Base-by-base conservation (phyloP, 2,797 vertebrate species). In the Mastacembelus armatus region DNA sequence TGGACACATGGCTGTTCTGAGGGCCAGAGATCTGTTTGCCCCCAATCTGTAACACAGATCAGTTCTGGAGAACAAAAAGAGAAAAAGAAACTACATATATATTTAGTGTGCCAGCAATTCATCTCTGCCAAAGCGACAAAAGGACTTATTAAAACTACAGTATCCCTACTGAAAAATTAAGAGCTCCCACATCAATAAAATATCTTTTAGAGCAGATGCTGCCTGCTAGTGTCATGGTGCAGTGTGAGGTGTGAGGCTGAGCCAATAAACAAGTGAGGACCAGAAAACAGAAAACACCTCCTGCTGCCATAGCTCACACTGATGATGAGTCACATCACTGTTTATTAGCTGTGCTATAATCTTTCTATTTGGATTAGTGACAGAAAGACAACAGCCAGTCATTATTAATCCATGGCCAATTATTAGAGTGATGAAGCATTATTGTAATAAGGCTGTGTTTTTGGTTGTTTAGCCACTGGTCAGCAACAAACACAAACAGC, bases 1-100 rank as follows among this genome's bases (percentile, higher is more conserved):
- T 90, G 85, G 83, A 84, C 89, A 91, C 87, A 91, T 88, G 87
- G 88, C 64, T 47, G 70, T 84, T 84, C 71, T 21, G 18, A 70
- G 81, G 84, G 81, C 89, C 82, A 87, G 66, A 78, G 79, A 69
- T 84, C 73, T 81, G 64, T 82, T 88, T 63, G 86, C 83, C 77
- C 68, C 39, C 42, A 38, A 66, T 54, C 72, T 69, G 49, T 80
- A 81, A 71, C 84, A 89, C 80, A 76, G 71, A 86, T 75, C 69
- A 26, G 19, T 10, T 42, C 57, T 35, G 40, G 24, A 74, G 47
- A 48, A 62, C 50, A 45, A 60, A 55, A 59, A 43, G 10, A 45
- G 9, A 58, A 26, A n/a, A 30, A 27, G 32, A 49, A 43, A 45
- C 6, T 36, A 22, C 22, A 40, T 54, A 43, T 30, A 29, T 26